A percentile compares a stretch with the other conserved stretches of the same genome.
These are phyloP conservation scores for Syngnathus rostellatus DNA, from an alignment of 2,797 vertebrate genomes.

Conservation along the genomic window DNA sequence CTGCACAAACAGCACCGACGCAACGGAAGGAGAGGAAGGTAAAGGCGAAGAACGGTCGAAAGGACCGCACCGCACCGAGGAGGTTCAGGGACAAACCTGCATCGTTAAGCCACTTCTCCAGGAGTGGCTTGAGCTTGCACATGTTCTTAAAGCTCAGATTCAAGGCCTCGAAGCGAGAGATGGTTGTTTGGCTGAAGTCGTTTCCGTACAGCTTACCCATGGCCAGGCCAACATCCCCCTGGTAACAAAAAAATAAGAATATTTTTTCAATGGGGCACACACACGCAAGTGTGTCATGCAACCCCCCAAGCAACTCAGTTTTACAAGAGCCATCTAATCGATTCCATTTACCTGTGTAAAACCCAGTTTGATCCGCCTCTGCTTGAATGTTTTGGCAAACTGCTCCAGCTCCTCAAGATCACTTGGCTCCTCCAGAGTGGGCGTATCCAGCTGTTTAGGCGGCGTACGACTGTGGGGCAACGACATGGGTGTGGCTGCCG, in stretches of 20 bases:
- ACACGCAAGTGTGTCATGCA: no score
- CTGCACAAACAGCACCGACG: slow-evolving; percentile 78
- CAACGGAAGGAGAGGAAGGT: slow-evolving; percentile 57
- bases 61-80: slow-evolving; percentile 2
- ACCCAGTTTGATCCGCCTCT: slow-evolving; percentile 98
- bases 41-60: slow-evolving; percentile 45
- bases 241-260: background rate
- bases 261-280: background rate
- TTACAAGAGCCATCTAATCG: background rate
- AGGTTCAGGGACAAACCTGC: slow-evolving; percentile 81
- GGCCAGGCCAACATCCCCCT: slow-evolving; percentile 70
- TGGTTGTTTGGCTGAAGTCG: slow-evolving; percentile 99
- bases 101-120: slow-evolving; percentile 99
- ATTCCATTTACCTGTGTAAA: slow-evolving; percentile 87
- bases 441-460: slow-evolving; percentile 95
- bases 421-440: slow-evolving; percentile 96
- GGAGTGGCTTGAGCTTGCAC: slow-evolving; percentile 99
- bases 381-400: slow-evolving; percentile 99
- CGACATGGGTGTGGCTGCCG: slow-evolving; percentile 86
- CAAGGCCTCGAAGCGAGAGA: slow-evolving; percentile 99
- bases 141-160: slow-evolving; percentile 99
- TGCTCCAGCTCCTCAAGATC: slow-evolving; percentile 99
- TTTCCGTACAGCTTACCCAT: slow-evolving; percentile 99
- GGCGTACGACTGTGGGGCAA: slow-evolving; percentile 93
- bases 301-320: no score